phyloP scores from a whole-genome alignment of 2,113 vertebrate species.

The Chauna torquata region DNA sequence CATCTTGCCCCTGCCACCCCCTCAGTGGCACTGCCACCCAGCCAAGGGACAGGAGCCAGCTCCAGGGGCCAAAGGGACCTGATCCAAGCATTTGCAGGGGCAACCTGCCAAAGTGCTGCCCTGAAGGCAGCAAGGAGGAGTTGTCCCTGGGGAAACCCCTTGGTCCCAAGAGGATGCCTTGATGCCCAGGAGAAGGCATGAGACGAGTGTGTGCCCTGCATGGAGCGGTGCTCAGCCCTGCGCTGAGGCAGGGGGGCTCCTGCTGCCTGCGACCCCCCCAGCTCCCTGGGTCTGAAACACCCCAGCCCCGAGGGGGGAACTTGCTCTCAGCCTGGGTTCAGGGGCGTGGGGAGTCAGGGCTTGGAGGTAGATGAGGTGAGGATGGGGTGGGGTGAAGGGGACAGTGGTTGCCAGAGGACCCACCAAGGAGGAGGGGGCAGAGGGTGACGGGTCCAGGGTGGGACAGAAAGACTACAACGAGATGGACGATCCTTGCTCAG shows the following conservation, averaged over 20 bases:
- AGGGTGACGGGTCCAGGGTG: not conserved
- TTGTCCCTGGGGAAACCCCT: conserved; percentile 20
- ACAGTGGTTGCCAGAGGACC: not conserved
- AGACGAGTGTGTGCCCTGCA: rapidly evolving
- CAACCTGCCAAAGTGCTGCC: conserved; percentile 1
- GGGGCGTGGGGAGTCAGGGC: not conserved
- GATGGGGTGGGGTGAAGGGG: not conserved
- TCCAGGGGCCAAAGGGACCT: not conserved
- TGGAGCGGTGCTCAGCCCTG: not conserved
- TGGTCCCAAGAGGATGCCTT: not conserved
- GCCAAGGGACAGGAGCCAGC: conserved; percentile 28
- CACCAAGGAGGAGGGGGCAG: not conserved
- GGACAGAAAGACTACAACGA: not conserved
- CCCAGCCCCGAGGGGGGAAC: too few species aligned
- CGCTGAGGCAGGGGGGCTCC: too few species aligned
- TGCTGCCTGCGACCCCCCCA: not conserved
- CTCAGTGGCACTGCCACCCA: not conserved
- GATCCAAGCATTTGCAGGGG: conserved; percentile 31
- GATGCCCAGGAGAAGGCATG: not conserved
- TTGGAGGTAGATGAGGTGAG: not conserved
- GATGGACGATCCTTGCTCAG: rapidly evolving
- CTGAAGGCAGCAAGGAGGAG: not conserved
- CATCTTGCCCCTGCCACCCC: not conserved
- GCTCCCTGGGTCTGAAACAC: not conserved
- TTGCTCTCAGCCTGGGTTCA: not conserved